These are phyloP conservation scores for Atlantisia rogersi DNA, from an alignment of 2,113 vertebrate species.

Conservation along the genomic window DNA sequence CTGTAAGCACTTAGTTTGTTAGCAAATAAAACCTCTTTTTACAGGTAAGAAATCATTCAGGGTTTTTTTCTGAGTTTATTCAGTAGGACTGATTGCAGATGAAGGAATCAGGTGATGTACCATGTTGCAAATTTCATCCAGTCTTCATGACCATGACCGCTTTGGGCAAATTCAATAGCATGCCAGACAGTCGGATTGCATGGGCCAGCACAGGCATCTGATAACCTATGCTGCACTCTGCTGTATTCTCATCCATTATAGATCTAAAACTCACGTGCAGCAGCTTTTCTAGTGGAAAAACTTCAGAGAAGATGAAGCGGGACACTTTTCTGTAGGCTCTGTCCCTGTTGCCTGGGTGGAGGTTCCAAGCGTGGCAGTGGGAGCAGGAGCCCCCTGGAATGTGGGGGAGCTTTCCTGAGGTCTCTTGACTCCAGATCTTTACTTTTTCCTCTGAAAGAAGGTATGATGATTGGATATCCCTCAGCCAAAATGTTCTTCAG, in stretches of 20 bases:
- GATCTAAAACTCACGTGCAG: neutral
- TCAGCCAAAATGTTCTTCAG: neutral
- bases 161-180: neutral
- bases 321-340: neutral
- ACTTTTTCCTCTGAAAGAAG: neutral
- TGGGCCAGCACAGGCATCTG: neutral
- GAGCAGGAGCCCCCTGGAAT: rapidly evolving
- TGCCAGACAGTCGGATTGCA: neutral
- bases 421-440: neutral
- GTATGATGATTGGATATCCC: neutral
- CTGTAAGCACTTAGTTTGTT: neutral
- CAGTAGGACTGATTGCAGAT: neutral
- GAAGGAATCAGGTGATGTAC: neutral
- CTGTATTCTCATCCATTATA: neutral
- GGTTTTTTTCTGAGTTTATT: neutral
- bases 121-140: neutral
- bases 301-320: neutral
- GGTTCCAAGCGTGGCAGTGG: rapidly evolving
- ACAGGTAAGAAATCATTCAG: neutral
- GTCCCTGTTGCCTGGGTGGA: neutral
- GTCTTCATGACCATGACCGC: neutral
- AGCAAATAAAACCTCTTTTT: neutral
- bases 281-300: neutral
- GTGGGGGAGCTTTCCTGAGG: neutral
- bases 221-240: rapidly evolving